A percentile compares a stretch with the other conserved stretches of the same genome.
These are phyloP conservation scores for Apotomis turbidana DNA, from an alignment of 2,888 invertebrate species.

Conservation along the genomic window DNA sequence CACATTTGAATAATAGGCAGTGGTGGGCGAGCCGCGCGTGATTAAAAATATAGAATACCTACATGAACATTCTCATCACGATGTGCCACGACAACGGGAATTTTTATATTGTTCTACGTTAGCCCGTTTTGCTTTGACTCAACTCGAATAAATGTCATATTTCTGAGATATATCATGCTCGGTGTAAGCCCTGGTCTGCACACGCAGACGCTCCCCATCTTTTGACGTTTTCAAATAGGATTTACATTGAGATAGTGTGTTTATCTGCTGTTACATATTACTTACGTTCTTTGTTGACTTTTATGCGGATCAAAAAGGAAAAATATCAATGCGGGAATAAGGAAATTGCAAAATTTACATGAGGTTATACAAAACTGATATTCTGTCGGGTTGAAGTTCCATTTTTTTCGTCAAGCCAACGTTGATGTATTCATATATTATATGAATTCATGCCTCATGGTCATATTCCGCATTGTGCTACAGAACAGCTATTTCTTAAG, in stretches of 20 bases:
- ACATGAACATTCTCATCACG: constrained; percentile 43
- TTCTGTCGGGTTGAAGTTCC: constrained; percentile 4
- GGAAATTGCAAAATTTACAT: constrained; percentile 21
- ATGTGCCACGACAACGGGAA: constrained; percentile 47
- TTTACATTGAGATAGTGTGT: constrained; percentile 32
- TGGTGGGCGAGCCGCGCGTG: constrained; percentile 33
- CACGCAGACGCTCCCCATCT: constrained; percentile 31
- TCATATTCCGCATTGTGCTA: background rate
- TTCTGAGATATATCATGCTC: constrained; percentile 51
- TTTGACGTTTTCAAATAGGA: constrained; percentile 38
- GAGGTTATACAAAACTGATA: constrained; percentile 5
- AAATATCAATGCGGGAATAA: constrained; percentile 27
- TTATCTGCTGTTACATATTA: constrained; percentile 31
- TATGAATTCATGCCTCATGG: background rate
- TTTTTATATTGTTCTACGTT: constrained; percentile 53
- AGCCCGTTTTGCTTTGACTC: constrained; percentile 51
- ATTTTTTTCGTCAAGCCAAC: background rate
- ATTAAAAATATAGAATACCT: constrained; percentile 44
- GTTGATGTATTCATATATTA: background rate
- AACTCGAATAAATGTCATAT: constrained; percentile 57
- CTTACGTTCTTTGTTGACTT: constrained; percentile 32
- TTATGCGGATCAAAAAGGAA: constrained; percentile 21
- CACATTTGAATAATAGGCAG: constrained; percentile 35
- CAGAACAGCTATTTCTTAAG: background rate
- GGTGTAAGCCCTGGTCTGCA: constrained; percentile 33